Percentiles rank a stretch among this genome's conserved stretches.
These are phyloP conservation scores for Dromiciops gliroides DNA, from an alignment of 2,113 vertebrate genomes.

Conservation along the genomic window DNA sequence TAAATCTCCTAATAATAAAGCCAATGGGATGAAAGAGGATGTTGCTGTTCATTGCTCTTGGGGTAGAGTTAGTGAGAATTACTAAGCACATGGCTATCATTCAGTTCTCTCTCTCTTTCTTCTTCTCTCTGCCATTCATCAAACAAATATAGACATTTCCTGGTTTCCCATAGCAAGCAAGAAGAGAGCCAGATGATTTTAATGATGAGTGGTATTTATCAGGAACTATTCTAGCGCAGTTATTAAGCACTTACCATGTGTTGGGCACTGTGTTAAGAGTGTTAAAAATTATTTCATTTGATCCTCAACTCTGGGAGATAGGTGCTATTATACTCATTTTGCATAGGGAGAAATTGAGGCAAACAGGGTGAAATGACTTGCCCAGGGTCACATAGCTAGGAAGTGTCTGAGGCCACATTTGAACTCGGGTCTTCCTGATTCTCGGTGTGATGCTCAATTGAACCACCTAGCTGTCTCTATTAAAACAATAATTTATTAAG, in stretches of 20 bases:
- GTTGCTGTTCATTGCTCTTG: not conserved
- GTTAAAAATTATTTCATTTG: not conserved
- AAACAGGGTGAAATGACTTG: no score
- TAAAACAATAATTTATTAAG: not conserved
- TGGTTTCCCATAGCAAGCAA: not conserved
- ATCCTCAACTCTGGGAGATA: not conserved
- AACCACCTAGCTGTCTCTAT: not conserved
- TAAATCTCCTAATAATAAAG: slow-evolving; percentile 23
- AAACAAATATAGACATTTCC: not conserved
- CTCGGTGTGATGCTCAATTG: not conserved
- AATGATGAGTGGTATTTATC: not conserved
- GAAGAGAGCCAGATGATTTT: not conserved
- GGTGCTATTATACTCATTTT: not conserved
- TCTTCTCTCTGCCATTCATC: not conserved
- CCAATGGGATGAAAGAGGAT: slow-evolving; percentile 42
- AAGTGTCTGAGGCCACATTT: not conserved
- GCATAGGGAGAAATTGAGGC: not conserved
- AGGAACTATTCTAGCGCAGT: not conserved
- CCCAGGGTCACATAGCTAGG: no score
- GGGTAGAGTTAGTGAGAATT: not conserved
- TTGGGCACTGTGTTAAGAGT: not conserved
- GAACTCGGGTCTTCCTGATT: not conserved
- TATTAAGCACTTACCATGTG: not conserved
- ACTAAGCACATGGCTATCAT: slow-evolving; percentile 12
- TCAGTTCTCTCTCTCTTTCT: not conserved